Evolutionary conservation across 1,140 invertebrate genomes (phyloP).

Genomic region (Monochamus saltuarius): DNA sequence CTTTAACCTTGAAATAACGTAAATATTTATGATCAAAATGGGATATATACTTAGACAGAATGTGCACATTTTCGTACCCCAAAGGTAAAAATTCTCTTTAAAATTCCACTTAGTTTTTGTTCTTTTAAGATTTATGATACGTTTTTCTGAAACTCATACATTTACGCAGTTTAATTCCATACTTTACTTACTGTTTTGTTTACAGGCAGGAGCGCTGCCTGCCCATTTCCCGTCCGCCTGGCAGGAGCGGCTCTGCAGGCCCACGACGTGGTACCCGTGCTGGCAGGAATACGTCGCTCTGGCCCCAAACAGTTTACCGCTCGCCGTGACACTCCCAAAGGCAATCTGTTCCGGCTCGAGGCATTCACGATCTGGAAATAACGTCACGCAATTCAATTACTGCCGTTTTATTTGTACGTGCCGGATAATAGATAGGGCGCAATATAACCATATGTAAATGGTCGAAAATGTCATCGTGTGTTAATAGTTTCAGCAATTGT

Average conservation of each 20-base stretch:
- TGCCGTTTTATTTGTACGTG: background rate
- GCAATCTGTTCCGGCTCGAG: conserved; percentile 71
- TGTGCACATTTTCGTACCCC: too few relatives aligned
- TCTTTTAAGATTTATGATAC: too few relatives aligned
- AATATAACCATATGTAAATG: background rate
- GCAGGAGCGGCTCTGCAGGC: conserved; percentile 79
- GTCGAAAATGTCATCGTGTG: background rate
- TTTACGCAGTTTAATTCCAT: too few relatives aligned
- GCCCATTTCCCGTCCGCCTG: conserved; percentile 93
- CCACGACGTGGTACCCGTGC: conserved; percentile 83
- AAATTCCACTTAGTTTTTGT: too few relatives aligned
- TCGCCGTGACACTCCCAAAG: conserved; percentile 69
- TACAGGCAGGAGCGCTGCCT: conserved; percentile 81
- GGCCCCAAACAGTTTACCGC: conserved; percentile 76
- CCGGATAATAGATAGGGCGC: background rate
- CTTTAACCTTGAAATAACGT: too few relatives aligned
- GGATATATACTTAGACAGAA: too few relatives aligned
- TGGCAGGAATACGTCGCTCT: conserved; percentile 84
- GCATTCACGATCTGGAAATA: conserved; percentile 75
- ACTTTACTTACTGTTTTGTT: conserved; percentile 72
- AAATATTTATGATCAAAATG: too few relatives aligned
- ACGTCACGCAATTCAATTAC: too few relatives aligned
- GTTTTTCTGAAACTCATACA: too few relatives aligned
- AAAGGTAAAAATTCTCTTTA: too few relatives aligned
- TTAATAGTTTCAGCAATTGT: too few relatives aligned